Base-by-base conservation (phyloP, 2,888 invertebrate genomes). In the Sphaerophoria taeniata region DNA sequence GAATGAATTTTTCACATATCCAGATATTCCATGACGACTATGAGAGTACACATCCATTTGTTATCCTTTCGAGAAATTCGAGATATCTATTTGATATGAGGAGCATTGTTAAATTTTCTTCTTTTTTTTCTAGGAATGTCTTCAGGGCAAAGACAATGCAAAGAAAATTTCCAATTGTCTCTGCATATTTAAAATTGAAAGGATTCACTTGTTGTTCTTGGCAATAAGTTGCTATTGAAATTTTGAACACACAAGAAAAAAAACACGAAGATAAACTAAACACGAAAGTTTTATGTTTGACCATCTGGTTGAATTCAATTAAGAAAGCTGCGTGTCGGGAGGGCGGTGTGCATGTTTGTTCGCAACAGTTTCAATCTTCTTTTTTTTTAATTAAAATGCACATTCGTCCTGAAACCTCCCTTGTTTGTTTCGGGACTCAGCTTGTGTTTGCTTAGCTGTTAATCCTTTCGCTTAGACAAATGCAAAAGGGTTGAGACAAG, bases 291-390 rank as follows among this genome's bases (percentile, higher is more conserved):
- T 55, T 33, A 36, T 73, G 65, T 70, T 73, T 70, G 85, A 81
- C 85, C 85, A 85, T 85, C 85, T 85, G 85, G 34, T 81, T 70
- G 51, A 11, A 70, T 84, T 84, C 60, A 78, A 78, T 83, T 74
- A 78, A 55, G 51, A 53, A 55, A 3, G 7, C 24, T 4, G 36
- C 16, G 55, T 45, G 55, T 45, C n/a, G 24, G 12, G 49, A 6
- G 7, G 45, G 12, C 33, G 47, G 24, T 16, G 24, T 24, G 24
- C 24, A 24, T 24, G 24, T 24, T 24, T 24, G 1, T 24, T 24
- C 9, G 6, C 63, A 36, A 77, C 39, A 31, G 43, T 53, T 5
- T 58, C 81, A 81, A 77, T 73, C 81, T 70, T 2, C n/a, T n/a
- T 24, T 24, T 24, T 73, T 85, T 85, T 81, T 85, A 81, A 85